Conservation (phyloP, 2,888 invertebrate genomes). For the Hydrotaea diabolus region DNA sequence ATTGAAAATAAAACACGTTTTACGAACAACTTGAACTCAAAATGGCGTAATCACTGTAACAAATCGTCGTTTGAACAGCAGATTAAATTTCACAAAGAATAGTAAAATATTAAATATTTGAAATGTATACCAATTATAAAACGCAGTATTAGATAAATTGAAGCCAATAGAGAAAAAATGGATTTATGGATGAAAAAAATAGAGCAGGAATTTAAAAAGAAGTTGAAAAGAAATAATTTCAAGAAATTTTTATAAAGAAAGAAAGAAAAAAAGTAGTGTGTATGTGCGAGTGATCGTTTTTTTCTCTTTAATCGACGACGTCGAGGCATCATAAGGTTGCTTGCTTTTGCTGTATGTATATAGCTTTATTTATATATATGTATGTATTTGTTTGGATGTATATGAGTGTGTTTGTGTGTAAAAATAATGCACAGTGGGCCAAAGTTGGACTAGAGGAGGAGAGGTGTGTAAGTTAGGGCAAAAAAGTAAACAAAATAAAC, state of each 20-base stretch:
- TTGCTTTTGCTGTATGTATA: constrained; percentile 37
- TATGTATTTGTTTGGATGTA: not conserved
- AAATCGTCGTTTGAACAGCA: constrained; percentile 55
- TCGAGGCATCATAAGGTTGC: constrained; percentile 51
- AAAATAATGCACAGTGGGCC: constrained; percentile 55
- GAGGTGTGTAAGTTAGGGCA: too few relatives aligned
- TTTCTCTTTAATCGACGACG: constrained; percentile 32
- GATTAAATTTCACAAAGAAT: constrained; percentile 57
- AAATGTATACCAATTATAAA: not conserved
- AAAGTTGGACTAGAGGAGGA: too few relatives aligned
- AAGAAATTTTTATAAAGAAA: too few relatives aligned
- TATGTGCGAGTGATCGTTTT: constrained; percentile 45
- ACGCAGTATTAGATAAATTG: not conserved
- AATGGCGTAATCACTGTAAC: constrained; percentile 64
- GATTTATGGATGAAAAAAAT: not conserved
- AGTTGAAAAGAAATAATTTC: not conserved
- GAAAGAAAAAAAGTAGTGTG: not conserved
- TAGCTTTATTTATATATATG: not conserved
- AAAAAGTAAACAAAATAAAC: not conserved
- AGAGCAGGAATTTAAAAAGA: not conserved
- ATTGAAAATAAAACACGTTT: constrained; percentile 62
- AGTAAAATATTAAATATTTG: not conserved
- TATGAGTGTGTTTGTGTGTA: constrained; percentile 33
- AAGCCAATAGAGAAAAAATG: too few relatives aligned
- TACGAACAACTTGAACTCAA: constrained; percentile 57